A percentile compares a stretch with the other conserved stretches of the same genome.
phyloP scores from a whole-genome alignment of 2,113 vertebrate species.

The Myotis yumanensis region DNA sequence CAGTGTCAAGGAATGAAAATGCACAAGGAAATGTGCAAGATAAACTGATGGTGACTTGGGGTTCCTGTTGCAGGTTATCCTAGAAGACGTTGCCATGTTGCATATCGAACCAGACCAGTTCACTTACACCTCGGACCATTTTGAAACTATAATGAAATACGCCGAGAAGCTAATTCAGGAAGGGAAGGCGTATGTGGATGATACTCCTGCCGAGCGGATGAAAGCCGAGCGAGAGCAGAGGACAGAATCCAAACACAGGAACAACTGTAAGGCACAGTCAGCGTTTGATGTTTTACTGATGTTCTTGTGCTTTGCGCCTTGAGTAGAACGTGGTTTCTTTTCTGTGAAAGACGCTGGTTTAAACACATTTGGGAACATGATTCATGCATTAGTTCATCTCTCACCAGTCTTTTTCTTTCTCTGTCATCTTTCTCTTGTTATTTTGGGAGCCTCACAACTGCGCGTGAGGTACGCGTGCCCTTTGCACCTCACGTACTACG shows the following conservation, averaged over 20 bases:
- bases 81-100: slow-evolving; percentile 97
- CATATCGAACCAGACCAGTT: slow-evolving; percentile 98
- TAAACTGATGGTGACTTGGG: not conserved
- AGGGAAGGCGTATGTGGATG: slow-evolving; percentile 95
- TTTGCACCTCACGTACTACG: accelerated
- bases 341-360: not conserved
- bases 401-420: not conserved
- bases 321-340: not conserved
- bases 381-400: not conserved
- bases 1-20: slow-evolving; percentile 9
- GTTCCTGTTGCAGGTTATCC: slow-evolving; percentile 89
- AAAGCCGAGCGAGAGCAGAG: slow-evolving; percentile 97
- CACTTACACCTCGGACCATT: slow-evolving; percentile 98
- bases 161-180: slow-evolving; percentile 93
- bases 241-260: slow-evolving; percentile 90
- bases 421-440: not conserved
- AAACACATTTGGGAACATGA: not conserved
- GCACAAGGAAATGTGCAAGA: not conserved
- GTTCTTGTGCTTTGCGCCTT: not conserved
- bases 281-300: not conserved
- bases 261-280: slow-evolving; percentile 89
- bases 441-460: not conserved
- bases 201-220: slow-evolving; percentile 96
- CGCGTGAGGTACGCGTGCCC: not conserved
- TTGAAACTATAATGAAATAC: slow-evolving; percentile 90